Base-by-base conservation (phyloP, 2,113 vertebrate genomes). In the Salvelinus sp. region DNA sequence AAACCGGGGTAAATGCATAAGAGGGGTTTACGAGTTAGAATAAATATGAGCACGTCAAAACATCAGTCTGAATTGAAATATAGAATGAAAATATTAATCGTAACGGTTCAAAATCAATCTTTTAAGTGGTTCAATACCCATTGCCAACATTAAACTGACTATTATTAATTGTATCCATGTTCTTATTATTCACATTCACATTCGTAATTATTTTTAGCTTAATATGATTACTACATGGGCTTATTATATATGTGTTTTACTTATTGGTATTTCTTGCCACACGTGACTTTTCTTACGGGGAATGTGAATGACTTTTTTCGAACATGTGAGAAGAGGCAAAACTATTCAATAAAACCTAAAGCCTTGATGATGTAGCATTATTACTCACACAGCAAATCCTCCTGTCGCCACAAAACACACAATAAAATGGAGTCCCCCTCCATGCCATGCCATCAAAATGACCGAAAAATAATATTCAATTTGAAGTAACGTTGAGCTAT, bases 401-500 rank as follows among this genome's bases (percentile, higher is more conserved):
- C 54, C 18, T 57, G 14, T 57, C 14, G 14, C 54, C 54, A 57
- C 38, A 44, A 44, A 10, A 44, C 18, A 57, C 54, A 20, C 14
- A 57, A 16, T 57, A 57, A 57, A 57, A 57, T 57, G 16, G 54
- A 57, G 14, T 57, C 14, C 13, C 3, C 54, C 16, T 20, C 18
- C 14, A 20, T 20, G 54, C 6, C 16, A 57, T 20, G 54, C 54
- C 54, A 57, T 57, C 54, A 57, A 20, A 57, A 6, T 20, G 54
- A 57, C 54, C 4, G 54, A 57, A 57, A 6, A 57, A 6, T 2
- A 5, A 20, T 6, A 14, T 20, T 57, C 1, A 30, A 66, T 65
- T 65, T 50, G 58, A 33, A 65, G 64, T 33, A 73, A 67, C 18
- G 3, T 65, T 77, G 25, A 67, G 76, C 64, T 18, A 25, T 75